These are phyloP conservation scores for Chrysochloris asiatica DNA, from an alignment of 2,113 vertebrate species.

Conservation along the genomic window DNA sequence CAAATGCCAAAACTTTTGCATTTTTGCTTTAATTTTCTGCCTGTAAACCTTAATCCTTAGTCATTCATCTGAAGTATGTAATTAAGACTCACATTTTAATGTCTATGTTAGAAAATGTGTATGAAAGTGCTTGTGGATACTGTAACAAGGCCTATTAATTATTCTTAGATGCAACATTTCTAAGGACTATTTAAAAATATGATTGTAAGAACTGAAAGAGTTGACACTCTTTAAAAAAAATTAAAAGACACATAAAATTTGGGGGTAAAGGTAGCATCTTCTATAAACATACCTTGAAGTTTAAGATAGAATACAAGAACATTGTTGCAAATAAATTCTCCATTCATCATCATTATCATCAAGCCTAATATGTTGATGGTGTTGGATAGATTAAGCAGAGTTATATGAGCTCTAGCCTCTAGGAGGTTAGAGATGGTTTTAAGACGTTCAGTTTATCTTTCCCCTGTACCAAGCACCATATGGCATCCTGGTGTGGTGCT, in stretches of 20 bases:
- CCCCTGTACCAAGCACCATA: background rate
- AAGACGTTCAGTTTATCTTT: background rate
- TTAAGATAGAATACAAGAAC: background rate
- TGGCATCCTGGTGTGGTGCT: too few species aligned
- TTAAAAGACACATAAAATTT: background rate
- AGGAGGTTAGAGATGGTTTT: background rate
- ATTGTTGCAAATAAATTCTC: background rate
- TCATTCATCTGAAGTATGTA: background rate
- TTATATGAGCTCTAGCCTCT: background rate
- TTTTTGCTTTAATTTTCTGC: constrained; percentile 59
- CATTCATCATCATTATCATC: background rate
- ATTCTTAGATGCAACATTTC: background rate
- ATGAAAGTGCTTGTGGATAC: background rate
- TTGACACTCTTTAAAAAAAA: constrained; percentile 13
- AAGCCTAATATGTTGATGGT: background rate
- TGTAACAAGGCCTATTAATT: background rate
- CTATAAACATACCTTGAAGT: constrained; percentile 48
- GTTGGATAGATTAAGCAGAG: background rate
- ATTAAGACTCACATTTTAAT: background rate
- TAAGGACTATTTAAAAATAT: background rate
- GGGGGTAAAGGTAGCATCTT: background rate
- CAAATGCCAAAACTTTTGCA: constrained; percentile 67
- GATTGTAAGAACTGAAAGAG: background rate
- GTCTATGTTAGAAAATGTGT: background rate
- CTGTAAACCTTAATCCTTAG: constrained; percentile 14